phyloP scores from a whole-genome alignment of 2,113 vertebrate species.

The Cathartes aura region DNA sequence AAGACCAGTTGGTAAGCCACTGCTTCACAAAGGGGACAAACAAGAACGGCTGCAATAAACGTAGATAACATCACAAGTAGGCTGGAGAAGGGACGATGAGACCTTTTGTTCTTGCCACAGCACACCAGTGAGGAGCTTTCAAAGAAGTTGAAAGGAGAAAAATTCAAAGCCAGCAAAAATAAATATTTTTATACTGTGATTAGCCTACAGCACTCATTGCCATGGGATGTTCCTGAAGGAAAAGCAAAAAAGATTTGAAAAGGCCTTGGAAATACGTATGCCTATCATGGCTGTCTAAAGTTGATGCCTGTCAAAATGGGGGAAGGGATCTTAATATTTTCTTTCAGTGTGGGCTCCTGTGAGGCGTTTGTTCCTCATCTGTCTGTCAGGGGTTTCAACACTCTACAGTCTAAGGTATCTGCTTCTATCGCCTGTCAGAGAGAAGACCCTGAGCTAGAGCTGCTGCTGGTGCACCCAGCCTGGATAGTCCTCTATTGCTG shows the following conservation, averaged over 20 bases:
- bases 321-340: not conserved
- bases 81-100: not conserved
- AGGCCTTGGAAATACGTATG: not conserved
- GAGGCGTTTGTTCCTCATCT: rapidly evolving
- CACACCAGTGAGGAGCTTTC: not conserved
- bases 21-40: not conserved
- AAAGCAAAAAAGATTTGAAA: not conserved
- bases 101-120: not conserved
- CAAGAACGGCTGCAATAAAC: not conserved
- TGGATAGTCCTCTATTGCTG: not conserved
- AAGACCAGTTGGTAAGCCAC: not conserved
- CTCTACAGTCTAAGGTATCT: not conserved
- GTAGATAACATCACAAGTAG: not conserved
- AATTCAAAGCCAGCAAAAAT: not conserved
- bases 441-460: not conserved
- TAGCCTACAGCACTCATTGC: not conserved
- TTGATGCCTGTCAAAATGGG: not conserved
- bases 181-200: not conserved
- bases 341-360: not conserved
- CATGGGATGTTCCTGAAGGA: not conserved
- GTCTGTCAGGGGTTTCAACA: not conserved
- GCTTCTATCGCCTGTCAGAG: not conserved
- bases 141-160: not conserved
- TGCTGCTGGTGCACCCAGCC: not conserved
- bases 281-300: not conserved